Evolutionary conservation across 2,888 invertebrate genomes (phyloP).

Genomic region (Anticlea derivata): DNA sequence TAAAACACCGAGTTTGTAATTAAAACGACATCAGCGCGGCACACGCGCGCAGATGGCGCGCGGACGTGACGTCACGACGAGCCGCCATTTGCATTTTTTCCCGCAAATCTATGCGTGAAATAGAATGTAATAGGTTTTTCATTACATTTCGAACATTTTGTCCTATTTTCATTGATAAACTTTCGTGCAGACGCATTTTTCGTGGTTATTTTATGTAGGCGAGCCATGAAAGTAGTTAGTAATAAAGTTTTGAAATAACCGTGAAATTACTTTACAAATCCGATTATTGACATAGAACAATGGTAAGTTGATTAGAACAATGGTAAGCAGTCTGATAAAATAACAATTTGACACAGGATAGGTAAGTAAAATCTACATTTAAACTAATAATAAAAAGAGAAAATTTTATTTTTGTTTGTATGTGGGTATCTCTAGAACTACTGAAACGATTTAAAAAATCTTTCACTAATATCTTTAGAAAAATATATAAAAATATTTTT

Average conservation of each 20-base stretch:
- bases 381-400: no score
- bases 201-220: constrained; percentile 4
- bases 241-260: constrained; percentile 12
- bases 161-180: constrained; percentile 3
- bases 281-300: constrained; percentile 2
- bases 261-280: constrained; percentile 27
- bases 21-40: constrained; percentile 59
- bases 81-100: constrained; percentile 71
- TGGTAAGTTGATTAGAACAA: constrained; percentile 17
- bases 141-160: constrained; percentile 19
- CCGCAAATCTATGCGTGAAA: constrained; percentile 42
- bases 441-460: no score
- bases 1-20: constrained; percentile 60
- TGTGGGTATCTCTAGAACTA: no score
- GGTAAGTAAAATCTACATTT: no score
- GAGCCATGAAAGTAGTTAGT: neutral
- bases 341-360: no score
- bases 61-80: constrained; percentile 66
- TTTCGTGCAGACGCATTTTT: constrained; percentile 4
- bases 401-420: no score
- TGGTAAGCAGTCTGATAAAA: no score
- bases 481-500: no score
- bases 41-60: constrained; percentile 51
- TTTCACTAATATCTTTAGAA: no score
- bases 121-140: constrained; percentile 35